Percentiles rank a stretch among this genome's conserved stretches.
These are phyloP conservation scores for Hylaea fasciaria DNA, from an alignment of 2,888 invertebrate genomes.

Conservation along the genomic window DNA sequence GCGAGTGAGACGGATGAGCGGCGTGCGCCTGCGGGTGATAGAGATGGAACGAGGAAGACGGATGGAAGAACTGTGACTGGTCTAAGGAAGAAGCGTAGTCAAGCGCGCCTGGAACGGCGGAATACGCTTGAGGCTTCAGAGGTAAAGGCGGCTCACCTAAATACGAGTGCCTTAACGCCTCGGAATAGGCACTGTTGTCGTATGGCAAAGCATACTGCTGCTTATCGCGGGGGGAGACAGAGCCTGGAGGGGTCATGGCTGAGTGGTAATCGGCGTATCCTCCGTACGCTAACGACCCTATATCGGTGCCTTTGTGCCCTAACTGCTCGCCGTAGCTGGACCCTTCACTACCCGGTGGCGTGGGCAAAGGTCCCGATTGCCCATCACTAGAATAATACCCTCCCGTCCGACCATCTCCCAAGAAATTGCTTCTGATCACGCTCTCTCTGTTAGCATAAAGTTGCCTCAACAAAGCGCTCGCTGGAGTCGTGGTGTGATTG, in stretches of 20 bases:
- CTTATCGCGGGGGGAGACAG: constrained; percentile 96
- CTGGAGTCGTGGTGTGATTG: constrained; percentile 88
- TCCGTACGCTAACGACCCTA: constrained; percentile 86
- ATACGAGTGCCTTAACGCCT: constrained; percentile 85
- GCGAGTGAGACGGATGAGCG: constrained; percentile 74
- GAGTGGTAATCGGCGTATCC: constrained; percentile 94
- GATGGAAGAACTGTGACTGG: constrained; percentile 94
- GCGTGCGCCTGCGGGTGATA: constrained; percentile 89
- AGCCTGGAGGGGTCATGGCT: constrained; percentile 98
- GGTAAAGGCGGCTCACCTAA: constrained; percentile 87
- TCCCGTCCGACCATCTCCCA: constrained; percentile 77
- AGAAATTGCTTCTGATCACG: constrained; percentile 95
- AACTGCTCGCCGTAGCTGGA: constrained; percentile 87
- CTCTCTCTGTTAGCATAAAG: constrained; percentile 97
- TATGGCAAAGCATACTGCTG: constrained; percentile 85
- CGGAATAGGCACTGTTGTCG: constrained; percentile 86
- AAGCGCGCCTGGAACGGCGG: constrained; percentile 88
- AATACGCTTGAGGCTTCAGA: constrained; percentile 95
- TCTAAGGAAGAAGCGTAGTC: constrained; percentile 89
- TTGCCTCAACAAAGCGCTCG: constrained; percentile 94
- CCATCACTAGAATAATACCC: constrained; percentile 84
- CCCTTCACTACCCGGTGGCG: constrained; percentile 95
- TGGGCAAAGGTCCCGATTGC: constrained; percentile 91
- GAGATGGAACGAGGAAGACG: constrained; percentile 92
- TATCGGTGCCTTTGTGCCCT: constrained; percentile 82